Evolutionary conservation across 1,140 invertebrate species (phyloP), one percentile per base, ranked within the genome.

Genomic region (Diprion similis): DNA sequence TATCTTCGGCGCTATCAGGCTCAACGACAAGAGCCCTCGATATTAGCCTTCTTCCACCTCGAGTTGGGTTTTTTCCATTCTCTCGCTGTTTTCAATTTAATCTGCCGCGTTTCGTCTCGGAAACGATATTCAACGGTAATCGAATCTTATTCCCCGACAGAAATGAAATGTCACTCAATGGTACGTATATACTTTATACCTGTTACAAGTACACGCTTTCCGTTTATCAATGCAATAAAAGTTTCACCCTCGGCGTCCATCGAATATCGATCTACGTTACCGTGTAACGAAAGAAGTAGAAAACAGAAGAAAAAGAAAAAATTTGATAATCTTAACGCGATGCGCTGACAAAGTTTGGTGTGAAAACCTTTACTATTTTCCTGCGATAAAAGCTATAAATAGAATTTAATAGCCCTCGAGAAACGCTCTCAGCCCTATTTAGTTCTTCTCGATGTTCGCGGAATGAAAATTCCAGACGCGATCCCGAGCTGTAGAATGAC

Each of bases 341-440:
- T 17, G 64, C 17, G 51, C 3, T 18, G 51, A 72, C 3, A 46
- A 51, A 72, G 67, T 45, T n/a, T 9, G 24, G 72, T 67, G 70
- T 73, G 72, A 73, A 73, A 73, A 73, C 66, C 66, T 73, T 67
- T 73, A 73, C 68, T 67, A 73, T 73, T 68, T 68, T 6, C 24
- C 24, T 37, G 24, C 24, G 24, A 37, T 6, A 37, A n/a, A n/a
- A 4, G 24, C 24, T 37, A 37, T 37, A 37, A 37, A 37, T 37
- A 37, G 24, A 37, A 37, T 37, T 37, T 37, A 37, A 37, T 37
- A 37, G 24, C 2, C 24, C 24, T 37, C 24, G 24, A 37, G 24
- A 37, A 37, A 37, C 6, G 24, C 24, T 37, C 6, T 37, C 24
- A 37, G 24, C 24, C 24, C 24, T 37, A 37, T 37, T 37, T 37